A percentile compares a stretch with the other conserved stretches of the same genome.
Conservation (phyloP, 1,140 invertebrate genomes). For the Papilio xuthus region DNA sequence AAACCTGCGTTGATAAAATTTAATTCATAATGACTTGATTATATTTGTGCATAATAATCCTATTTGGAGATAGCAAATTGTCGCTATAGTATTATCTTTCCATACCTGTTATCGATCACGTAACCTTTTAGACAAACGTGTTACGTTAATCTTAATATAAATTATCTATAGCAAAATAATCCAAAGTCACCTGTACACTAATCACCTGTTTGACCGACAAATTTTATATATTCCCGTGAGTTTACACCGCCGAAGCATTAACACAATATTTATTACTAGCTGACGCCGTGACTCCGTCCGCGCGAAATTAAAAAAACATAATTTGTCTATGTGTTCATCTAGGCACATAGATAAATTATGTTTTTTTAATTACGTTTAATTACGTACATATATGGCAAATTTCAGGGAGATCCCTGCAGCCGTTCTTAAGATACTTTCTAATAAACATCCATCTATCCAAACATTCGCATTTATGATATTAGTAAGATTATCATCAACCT, state of each 20-base stretch:
- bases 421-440: too few species aligned
- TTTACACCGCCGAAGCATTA: not conserved
- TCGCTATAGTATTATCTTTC: not conserved
- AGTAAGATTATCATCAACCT: too few species aligned
- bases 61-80: not conserved
- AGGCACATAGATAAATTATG: too few species aligned
- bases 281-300: too few species aligned
- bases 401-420: too few species aligned
- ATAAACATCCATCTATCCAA: too few species aligned
- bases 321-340: too few species aligned
- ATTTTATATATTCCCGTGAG: not conserved
- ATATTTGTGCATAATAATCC: not conserved
- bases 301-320: too few species aligned
- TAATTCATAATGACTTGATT: not conserved
- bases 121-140: conserved; percentile 1
- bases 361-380: too few species aligned
- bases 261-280: too few species aligned
- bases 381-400: too few species aligned
- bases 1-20: not conserved
- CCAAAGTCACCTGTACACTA: not conserved
- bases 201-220: not conserved
- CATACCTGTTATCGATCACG: not conserved
- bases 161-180: not conserved
- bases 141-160: not conserved
- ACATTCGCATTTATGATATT: too few species aligned